Base-by-base conservation (phyloP, 2,113 vertebrate genomes). In the Ramphastos sulfuratus region DNA sequence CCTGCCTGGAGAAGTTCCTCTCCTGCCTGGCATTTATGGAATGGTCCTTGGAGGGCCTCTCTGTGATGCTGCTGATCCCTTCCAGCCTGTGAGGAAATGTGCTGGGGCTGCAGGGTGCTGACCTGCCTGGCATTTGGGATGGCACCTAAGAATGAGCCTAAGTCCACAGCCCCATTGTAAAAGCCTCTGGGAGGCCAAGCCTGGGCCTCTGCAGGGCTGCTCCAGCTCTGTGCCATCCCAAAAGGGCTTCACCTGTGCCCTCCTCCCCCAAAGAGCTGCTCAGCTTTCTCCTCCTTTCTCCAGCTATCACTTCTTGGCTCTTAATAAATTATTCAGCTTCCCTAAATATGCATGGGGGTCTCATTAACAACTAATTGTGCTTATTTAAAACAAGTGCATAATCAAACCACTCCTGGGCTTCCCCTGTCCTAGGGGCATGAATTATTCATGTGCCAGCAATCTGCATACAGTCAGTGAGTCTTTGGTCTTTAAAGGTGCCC, bases 331-430 rank as follows among this genome's bases (percentile, higher is more conserved):
- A 97, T 95, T 96, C 96, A 96, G 86, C 81, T 85, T 96, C 86
- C 85, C 94, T 96, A 97, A 97, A 96, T 97, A 96, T 96, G 92
- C 96, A 95, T 87, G 89, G 93, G 95, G 93, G 89, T 92, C 93
- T 97, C 96, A 96, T 97, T 97, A 97, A 97, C 96, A 95, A 89
- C 96, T 96, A 93, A 96, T 96, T 97, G 92, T 97, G 92, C 94
- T 97, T 95, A 95, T 97, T 97, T 96, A 97, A 97, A 96, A 95
- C 94, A 96, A 96, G 87, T 90, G 95, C 89, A 85, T 96, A 97
- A 97, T 96, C 95, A 96, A 93, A 94, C 83, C 79, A 72, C 95
- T 96, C 90, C 87, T 90, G 81, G 92, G 90, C 90, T 94, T 86
- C 30, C 25, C 80, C 61, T 93, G 94, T 92, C 91, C 93, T 72